Conservation (phyloP, 2,888 invertebrate species). For the Cosmopolites sordidus region DNA sequence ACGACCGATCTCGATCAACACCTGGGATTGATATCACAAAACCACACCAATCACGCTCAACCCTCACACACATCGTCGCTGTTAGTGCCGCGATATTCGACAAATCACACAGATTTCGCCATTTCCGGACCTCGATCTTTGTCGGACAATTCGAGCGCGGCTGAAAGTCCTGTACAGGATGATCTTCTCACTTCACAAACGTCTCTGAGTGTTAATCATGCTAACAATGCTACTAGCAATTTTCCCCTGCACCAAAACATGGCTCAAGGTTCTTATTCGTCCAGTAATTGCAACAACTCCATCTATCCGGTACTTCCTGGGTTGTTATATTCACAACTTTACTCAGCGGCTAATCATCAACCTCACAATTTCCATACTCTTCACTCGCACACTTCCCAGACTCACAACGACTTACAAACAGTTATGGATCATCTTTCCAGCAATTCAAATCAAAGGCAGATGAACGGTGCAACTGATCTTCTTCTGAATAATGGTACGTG, state of each 20-base stretch:
- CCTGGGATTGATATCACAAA: constrained; percentile 58
- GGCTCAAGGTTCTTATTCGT: constrained; percentile 49
- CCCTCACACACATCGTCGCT: constrained; percentile 50
- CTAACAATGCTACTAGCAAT: constrained; percentile 46
- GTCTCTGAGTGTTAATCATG: constrained; percentile 57
- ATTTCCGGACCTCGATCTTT: constrained; percentile 69
- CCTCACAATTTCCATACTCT: constrained; percentile 70
- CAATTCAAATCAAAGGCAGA: constrained; percentile 41
- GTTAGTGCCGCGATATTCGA: constrained; percentile 65
- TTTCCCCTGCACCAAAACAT: constrained; percentile 56
- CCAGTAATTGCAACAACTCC: constrained; percentile 66
- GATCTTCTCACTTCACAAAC: constrained; percentile 65
- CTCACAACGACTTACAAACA: constrained; percentile 64
- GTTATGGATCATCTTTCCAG: constrained; percentile 74
- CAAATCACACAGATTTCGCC: constrained; percentile 63
- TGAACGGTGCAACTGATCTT: constrained; percentile 48
- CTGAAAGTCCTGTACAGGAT: constrained; percentile 79
- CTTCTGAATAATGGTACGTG: constrained; percentile 58
- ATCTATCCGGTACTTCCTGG: constrained; percentile 77
- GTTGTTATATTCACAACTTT: constrained; percentile 76
- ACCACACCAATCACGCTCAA: constrained; percentile 53
- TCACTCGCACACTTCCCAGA: constrained; percentile 58
- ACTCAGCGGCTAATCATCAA: constrained; percentile 72
- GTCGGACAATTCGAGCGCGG: constrained; percentile 78
- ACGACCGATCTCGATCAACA: constrained; percentile 72